Percentiles rank a stretch among this genome's conserved stretches.
These are phyloP conservation scores for Campylorhamphus procurvoides DNA, from an alignment of 2,113 vertebrate genomes.

Conservation along the genomic window DNA sequence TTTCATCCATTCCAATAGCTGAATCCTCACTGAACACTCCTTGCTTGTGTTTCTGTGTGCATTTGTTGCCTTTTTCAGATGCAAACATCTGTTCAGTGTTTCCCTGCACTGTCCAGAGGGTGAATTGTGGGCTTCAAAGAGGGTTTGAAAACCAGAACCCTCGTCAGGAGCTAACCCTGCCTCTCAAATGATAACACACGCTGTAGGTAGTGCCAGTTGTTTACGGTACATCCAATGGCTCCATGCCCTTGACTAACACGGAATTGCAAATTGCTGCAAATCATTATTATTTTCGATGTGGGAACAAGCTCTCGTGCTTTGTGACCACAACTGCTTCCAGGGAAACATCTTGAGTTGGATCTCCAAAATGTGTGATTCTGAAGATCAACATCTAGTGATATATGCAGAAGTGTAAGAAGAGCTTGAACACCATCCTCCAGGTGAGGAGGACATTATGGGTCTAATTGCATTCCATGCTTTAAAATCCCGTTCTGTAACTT, in stretches of 20 bases:
- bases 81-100: slow-evolving; percentile 28
- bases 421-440: background rate
- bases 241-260: background rate
- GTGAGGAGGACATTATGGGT: background rate
- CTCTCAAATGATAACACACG: slow-evolving; percentile 2
- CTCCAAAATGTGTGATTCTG: background rate
- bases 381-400: background rate
- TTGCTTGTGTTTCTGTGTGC: background rate
- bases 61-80: slow-evolving; percentile 7
- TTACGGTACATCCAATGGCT: background rate
- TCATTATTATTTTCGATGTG: background rate
- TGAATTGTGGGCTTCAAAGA: background rate
- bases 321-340: background rate
- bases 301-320: background rate
- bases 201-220: background rate
- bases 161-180: slow-evolving; percentile 10
- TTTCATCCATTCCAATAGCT: background rate
- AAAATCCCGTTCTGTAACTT: background rate
- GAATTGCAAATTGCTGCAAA: background rate
- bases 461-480: background rate
- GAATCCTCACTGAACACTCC: background rate
- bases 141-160: slow-evolving; percentile 47
- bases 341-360: background rate
- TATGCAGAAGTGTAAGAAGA: background rate
- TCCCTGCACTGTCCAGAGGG: background rate